Evolutionary conservation across 2,888 invertebrate species (phyloP), one percentile per base, ranked within the genome.

Genomic region (Zaprionus obscuricornis): DNA sequence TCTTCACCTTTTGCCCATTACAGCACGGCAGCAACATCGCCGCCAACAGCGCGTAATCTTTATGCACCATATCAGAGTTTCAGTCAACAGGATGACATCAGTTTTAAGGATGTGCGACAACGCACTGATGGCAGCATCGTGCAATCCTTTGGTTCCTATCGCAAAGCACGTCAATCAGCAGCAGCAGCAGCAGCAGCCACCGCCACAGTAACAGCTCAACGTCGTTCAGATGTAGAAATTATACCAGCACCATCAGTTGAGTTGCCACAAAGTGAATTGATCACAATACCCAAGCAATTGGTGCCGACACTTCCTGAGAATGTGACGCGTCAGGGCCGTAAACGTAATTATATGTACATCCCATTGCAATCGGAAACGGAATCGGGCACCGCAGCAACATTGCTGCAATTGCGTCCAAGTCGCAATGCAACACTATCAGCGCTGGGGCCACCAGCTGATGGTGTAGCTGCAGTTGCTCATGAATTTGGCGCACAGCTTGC

Each of bases 11-110:
- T 46, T 39, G 63, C 2, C 39, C 10, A 2, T 26, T 34, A 33
- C 16, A 31, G 36, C 8, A 31, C 69, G 1, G 47, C 73, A 1
- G 63, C 56, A 3, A 74, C 67, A 2, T 62, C 65, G 8, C 74
- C 72, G 11, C 76, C 85, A 14, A 74, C 78, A 1, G 89, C 90
- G 0, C 84, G 90, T 2, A 90, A 90, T 67, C 82, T 90, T n/a
- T 90, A 88, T 56, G 89, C 89, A 3, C 90, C 90, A 1, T 87
- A 88, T 55, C 84, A 90, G 66, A 73, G 85, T 5, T 90, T 90
- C 50, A 88, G 88, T 2, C 89, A 87, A 63, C 73, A 87, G 2
- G 90, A 90, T 55, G 88, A 89, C 37, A 73, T 89, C 40, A 86
- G 87, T 34, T 89, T 87, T 50, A 83, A 86, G 20, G 87, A 89